Base-by-base conservation (phyloP, 2,113 vertebrate genomes). In the Microcebus ravelobensis region DNA sequence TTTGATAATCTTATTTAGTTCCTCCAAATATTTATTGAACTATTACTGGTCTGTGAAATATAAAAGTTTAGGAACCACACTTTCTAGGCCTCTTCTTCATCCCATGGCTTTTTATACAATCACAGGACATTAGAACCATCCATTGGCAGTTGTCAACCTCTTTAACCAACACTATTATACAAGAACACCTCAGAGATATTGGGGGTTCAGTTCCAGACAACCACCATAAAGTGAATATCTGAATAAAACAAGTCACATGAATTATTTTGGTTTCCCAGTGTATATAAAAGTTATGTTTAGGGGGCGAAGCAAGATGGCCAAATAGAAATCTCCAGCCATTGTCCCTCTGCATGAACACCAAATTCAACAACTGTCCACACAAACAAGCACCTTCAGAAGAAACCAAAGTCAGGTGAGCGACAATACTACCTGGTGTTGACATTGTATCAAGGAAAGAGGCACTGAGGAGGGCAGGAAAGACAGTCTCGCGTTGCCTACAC, bases 1-100 rank as follows among this genome's bases (percentile, higher is more conserved):
- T 83, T 94, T 70, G 39, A 71, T 73, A 25, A 27, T 87, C 70
- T 83, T 89, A 68, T 50, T 91, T 83, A 48, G 34, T 92, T 90
- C 29, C 48, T 57, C 55, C 45, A 83, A 73, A 63, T 65, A 59
- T 50, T 90, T 87, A 85, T 77, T 81, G 39, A 81, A 79, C 61
- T 94, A 59, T 65, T 73, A 70, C 17, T 68, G 15, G 52, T 76
- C 34, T 73, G n/a, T 89, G 50, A 94, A 90, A 81, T 70, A 14
- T 65, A 68, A 67, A 87, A 55, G 48, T 84, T 23, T 87, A 39
- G 4, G 8, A 76, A 61, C 6, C 21, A 63, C 5, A 87, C n/a
- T 83, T 76, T 81, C 68, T 80, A 73, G 21, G 59, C 36, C 11
- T 61, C 27, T 50, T 90, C 74, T 90, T 77, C 61, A 45, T 63